These are phyloP conservation scores for Rhodeus uyekii DNA, from an alignment of 2,797 vertebrate genomes.

Conservation along the genomic window DNA sequence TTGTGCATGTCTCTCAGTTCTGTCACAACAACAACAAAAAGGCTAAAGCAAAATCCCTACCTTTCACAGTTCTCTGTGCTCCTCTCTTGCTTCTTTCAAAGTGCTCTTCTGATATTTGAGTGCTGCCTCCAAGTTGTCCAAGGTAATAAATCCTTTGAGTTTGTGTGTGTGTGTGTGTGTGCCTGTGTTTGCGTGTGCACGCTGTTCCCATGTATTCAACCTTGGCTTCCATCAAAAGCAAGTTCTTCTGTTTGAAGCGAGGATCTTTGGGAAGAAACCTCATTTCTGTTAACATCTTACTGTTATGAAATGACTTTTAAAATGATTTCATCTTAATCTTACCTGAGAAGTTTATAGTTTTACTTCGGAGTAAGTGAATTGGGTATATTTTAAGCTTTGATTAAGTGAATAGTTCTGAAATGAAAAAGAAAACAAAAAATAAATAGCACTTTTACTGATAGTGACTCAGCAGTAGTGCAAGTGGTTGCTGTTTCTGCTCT, in stretches of 20 bases:
- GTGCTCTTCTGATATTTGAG: constrained; percentile 65
- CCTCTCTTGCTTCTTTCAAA: constrained; percentile 67
- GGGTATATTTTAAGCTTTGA: background rate
- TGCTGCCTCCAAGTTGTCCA: constrained; percentile 67
- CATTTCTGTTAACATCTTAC: constrained; percentile 37
- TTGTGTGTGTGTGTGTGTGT: constrained; percentile 55
- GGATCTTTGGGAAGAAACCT: constrained; percentile 39
- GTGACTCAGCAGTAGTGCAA: background rate
- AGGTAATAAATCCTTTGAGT: constrained; percentile 78
- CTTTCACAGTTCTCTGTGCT: constrained; percentile 68
- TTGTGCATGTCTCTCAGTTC: constrained; percentile 11
- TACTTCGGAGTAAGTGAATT: background rate
- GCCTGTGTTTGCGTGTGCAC: constrained; percentile 45
- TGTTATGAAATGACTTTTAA: constrained; percentile 39
- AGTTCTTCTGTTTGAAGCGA: constrained; percentile 65
- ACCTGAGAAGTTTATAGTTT: background rate
- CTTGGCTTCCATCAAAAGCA: constrained; percentile 69
- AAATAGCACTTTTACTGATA: background rate
- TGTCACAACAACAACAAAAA: constrained; percentile 24
- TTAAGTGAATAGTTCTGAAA: background rate
- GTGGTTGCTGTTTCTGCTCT: background rate
- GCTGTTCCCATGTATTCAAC: constrained; percentile 63
- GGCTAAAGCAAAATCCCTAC: constrained; percentile 67
- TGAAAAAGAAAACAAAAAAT: background rate
- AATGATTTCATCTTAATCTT: constrained; percentile 16